Evolutionary conservation across 2,113 vertebrate species (phyloP).

Genomic region (Rhea americana): DNA sequence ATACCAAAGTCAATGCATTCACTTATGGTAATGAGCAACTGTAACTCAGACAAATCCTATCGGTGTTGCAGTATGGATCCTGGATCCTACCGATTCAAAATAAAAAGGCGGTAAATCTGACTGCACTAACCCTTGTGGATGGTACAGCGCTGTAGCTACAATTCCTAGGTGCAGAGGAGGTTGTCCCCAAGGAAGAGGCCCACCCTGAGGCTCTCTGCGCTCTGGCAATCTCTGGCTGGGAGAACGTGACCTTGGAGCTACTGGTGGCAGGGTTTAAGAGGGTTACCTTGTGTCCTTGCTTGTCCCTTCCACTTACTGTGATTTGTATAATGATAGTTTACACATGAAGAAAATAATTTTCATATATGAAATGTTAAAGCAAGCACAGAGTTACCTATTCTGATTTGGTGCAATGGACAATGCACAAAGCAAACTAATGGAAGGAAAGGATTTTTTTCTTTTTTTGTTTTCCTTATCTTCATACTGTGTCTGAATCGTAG

Average conservation of each 20-base stretch:
- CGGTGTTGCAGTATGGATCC: background rate
- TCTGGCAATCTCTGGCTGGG: background rate
- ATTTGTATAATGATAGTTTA: background rate
- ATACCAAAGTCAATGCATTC: background rate
- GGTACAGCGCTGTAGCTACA: background rate
- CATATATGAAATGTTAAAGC: background rate
- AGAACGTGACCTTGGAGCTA: background rate
- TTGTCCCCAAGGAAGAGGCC: rapidly evolving
- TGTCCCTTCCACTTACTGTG: too few relatives aligned
- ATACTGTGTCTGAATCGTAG: rapidly evolving
- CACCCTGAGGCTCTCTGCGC: rapidly evolving
- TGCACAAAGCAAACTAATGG: background rate
- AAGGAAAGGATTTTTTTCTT: background rate
- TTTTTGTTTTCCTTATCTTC: rapidly evolving
- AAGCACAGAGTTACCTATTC: rapidly evolving
- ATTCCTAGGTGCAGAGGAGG: rapidly evolving
- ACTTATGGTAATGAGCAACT: background rate
- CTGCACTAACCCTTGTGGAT: background rate
- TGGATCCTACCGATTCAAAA: background rate
- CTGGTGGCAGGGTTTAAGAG: background rate
- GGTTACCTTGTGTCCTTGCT: background rate
- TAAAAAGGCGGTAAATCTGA: background rate
- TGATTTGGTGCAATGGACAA: rapidly evolving
- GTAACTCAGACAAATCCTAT: background rate
- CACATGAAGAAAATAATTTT: background rate